Base-by-base conservation (phyloP, 30 jellyfish, hydroid and myxozoan species). In the Euphysa ruthae region DNA sequence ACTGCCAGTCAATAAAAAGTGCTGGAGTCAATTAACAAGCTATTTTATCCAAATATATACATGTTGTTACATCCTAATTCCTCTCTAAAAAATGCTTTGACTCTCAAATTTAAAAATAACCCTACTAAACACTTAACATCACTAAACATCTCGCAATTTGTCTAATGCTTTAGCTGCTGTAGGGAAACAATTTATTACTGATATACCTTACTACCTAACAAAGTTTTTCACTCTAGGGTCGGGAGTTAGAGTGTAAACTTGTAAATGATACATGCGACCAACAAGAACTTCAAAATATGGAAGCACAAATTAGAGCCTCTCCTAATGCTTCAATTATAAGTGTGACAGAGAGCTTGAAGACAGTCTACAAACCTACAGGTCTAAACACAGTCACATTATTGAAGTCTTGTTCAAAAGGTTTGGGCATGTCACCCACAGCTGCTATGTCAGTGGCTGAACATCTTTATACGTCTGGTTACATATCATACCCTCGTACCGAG, bases 401-500 rank as follows among this genome's bases (percentile, higher is more conserved):
- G 26, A 63, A 63, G 23, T 13, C 77, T 19, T 63, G 77, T 33
- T 63, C 77, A 29, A 63, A 63, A 32, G 77, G 77, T 12, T 63
- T 63, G 63, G 77, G 77, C 20, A 31, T 63, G 18, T 63, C 77
- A 7, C 77, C 77, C 4, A 63, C 77, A 23, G 35, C 27, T 6
- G 63, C 77, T 13, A 63, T 63, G 77, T 18, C 26, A 32, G 63
- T 43, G 8, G 77, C 77, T 8, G 77, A 63, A 32, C 77, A 63
- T 32, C 29, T 63, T 21, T 63, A 63, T 33, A 63, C 77, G 29
- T 63, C 77, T 30, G 77, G 77, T 28, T 63, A 63, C 29, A 63
- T 63, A 6, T 63, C 77, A 15, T 63, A 63, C 24, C 77, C 77
- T 16, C 77, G 77, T 32, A 63, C 77, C 16, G 77, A 63, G 29